These are phyloP conservation scores for Sphecodes monilicornis DNA, from an alignment of 2,888 invertebrate genomes.

Conservation along the genomic window DNA sequence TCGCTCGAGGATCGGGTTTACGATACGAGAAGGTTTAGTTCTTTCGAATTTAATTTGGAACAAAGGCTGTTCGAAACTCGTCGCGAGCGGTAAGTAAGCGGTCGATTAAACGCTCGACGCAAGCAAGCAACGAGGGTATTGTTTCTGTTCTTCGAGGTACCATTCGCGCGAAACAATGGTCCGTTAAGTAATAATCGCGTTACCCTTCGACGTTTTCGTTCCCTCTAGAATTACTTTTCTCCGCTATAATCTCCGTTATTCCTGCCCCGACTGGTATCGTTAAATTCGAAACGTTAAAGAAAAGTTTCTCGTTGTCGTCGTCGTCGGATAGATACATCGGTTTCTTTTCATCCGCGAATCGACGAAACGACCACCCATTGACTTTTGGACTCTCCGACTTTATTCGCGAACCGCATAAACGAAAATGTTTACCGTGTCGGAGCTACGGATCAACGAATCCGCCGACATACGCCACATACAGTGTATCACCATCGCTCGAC, in stretches of 20 bases:
- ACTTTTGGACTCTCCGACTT: conserved; percentile 6
- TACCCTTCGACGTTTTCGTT: conserved; percentile 2
- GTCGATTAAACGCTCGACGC: conserved; percentile 1
- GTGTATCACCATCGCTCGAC: no score
- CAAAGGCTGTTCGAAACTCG: not conserved
- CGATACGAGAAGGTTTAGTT: not conserved
- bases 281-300: not conserved
- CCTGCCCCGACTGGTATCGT: no score
- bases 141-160: not conserved
- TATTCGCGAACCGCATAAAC: conserved; percentile 2
- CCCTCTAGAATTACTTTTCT: not conserved
- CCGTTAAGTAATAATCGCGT: conserved; percentile 4
- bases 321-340: no score
- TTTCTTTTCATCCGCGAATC: not conserved
- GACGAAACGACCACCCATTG: not conserved
- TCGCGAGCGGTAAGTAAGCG: not conserved
- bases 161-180: not conserved
- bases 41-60: conserved; percentile 5
- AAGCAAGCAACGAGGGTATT: not conserved
- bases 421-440: conserved; percentile 43
- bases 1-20: not conserved
- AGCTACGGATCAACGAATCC: conserved; percentile 37
- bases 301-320: not conserved
- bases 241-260: not conserved
- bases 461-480: no score